Evolutionary conservation across 2,797 vertebrate genomes (phyloP), one percentile per base, ranked within the genome.

Genomic region (Myiotriccus ornatus): DNA sequence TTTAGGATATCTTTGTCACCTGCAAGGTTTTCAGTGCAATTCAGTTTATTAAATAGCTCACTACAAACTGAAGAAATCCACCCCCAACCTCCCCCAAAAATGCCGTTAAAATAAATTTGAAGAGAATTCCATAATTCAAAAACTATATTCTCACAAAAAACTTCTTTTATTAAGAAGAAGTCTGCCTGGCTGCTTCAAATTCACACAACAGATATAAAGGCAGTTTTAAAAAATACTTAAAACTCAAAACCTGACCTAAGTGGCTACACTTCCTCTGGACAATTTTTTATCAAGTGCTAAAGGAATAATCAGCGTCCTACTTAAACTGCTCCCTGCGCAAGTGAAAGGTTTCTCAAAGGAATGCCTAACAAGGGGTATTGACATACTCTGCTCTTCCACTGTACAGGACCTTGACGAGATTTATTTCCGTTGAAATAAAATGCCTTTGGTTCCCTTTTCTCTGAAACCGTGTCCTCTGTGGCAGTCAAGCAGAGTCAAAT

Each of bases 371-470:
- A 71, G 44, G 13, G 5, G 41, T 12, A 76, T n/a, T 91, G 79
- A 68, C 1, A 0, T 52, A 43, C 55, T 84, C 68, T 82, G 21
- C 80, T 89, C 63, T 87, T 82, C 63, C 90, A 64, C 34, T 8
- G 11, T 28, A 60, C 32, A 21, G 62, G 44, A n/a, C 77, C 55
- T 80, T 30, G 56, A 69, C 0, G 0, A 94, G 84, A 88, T 67
- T 94, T 95, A 65, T 74, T 94, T 91, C 84, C 87, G 70, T 68
- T 81, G 89, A 92, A 94, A 96, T 89, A 84, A 91, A 96, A 95
- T 68, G 57, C 52, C 79, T 95, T 97, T 94, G 90, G 93, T 96
- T 96, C 89, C 50, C 76, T 65, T 79, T 86, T 65, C 63, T 81
- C 74, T 95, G 86, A 88, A 95, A 57, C 74, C 10, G 5, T 7